phyloP scores from a whole-genome alignment of 2,888 invertebrate genomes.

The Phyto melanocephala region DNA sequence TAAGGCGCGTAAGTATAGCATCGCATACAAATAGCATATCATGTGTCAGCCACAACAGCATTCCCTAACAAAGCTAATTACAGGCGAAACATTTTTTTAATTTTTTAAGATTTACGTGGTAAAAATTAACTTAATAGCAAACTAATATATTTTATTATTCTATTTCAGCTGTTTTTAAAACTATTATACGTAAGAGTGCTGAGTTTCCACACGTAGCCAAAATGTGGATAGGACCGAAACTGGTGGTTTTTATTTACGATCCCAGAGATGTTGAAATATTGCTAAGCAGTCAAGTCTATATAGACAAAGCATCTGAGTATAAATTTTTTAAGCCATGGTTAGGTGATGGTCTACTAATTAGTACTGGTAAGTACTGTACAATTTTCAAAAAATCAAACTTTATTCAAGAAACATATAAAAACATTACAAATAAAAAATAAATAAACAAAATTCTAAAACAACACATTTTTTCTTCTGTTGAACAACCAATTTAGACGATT shows the following conservation, averaged over 20 bases:
- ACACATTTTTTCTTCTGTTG: no score
- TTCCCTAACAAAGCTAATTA: no score
- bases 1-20: no score
- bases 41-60: no score
- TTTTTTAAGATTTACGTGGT: no score
- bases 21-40: no score
- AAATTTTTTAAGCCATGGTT: slow-evolving; percentile 91
- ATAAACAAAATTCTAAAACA: slow-evolving; percentile 22
- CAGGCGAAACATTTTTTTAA: no score
- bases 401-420: neutral
- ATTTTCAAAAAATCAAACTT: neutral
- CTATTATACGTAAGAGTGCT: slow-evolving; percentile 78
- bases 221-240: slow-evolving; percentile 88
- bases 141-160: neutral
- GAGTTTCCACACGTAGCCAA: slow-evolving; percentile 83
- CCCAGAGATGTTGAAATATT: slow-evolving; percentile 89
- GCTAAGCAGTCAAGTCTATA: slow-evolving; percentile 88
- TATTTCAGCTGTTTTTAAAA: slow-evolving; percentile 85
- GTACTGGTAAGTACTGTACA: slow-evolving; percentile 83
- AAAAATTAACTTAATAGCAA: neutral
- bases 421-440: neutral
- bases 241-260: slow-evolving; percentile 86
- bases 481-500: no score
- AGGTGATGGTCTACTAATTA: slow-evolving; percentile 89
- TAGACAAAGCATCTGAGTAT: slow-evolving; percentile 89